phyloP scores from a whole-genome alignment of 1,140 invertebrate genomes.

The Lordiphosa collinella region DNA sequence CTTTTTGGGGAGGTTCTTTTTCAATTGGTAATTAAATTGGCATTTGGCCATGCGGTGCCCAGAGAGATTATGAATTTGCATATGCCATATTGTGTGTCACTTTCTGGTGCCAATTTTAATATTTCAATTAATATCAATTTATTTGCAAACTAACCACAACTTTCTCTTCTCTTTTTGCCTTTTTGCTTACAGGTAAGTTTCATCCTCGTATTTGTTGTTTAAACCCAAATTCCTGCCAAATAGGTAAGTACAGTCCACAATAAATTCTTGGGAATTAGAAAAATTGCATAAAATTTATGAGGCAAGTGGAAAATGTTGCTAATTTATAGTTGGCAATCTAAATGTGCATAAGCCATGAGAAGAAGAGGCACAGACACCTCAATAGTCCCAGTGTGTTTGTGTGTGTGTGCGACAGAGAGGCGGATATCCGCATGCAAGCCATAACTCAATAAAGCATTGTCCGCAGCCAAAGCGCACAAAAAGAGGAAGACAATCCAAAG shows the following conservation, averaged over 20 bases:
- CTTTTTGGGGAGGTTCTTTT: conserved; percentile 18
- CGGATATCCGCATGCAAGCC: conserved; percentile 76
- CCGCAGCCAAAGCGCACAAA: conserved; percentile 43
- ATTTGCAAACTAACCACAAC: conserved; percentile 25
- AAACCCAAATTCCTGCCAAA: neutral
- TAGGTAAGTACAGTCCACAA: conserved; percentile 35
- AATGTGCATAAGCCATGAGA: conserved; percentile 14
- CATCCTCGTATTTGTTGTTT: conserved; percentile 17
- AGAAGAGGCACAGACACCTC: conserved; percentile 38
- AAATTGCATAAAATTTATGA: conserved; percentile 56
- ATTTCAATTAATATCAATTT: conserved; percentile 34
- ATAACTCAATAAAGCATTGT: conserved; percentile 77
- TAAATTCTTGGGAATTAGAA: conserved; percentile 31
- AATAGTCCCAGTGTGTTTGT: conserved; percentile 26
- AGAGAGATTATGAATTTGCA: conserved; percentile 1
- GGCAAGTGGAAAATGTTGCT: conserved; percentile 65
- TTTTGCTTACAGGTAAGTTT: conserved; percentile 63
- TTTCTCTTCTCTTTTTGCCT: conserved; percentile 26
- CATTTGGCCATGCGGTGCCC: conserved; percentile 21
- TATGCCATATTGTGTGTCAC: conserved; percentile 25
- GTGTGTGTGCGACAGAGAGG: conserved; percentile 24
- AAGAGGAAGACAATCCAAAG: conserved; percentile 21
- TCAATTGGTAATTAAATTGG: conserved; percentile 26
- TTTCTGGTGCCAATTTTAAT: no score
- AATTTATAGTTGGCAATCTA: conserved; percentile 57